Evolutionary conservation across 2,888 invertebrate genomes (phyloP).

Genomic region (Xylota segnis): DNA sequence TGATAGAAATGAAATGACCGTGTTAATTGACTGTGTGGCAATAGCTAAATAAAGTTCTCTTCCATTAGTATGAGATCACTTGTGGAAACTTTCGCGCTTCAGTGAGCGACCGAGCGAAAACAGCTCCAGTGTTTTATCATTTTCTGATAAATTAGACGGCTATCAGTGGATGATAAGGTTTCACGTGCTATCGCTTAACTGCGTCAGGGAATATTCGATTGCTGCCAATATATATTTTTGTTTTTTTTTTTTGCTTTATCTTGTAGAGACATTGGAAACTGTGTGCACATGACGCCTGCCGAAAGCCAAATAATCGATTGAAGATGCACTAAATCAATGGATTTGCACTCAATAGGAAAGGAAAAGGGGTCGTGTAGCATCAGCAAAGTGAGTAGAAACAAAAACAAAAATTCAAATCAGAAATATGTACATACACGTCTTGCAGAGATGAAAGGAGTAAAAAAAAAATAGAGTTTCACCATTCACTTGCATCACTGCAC

Average conservation of each 20-base stretch:
- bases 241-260: constrained; percentile 8
- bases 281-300: constrained; percentile 1
- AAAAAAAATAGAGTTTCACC: constrained; percentile 9
- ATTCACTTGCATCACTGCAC: constrained; percentile 28
- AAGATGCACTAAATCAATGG: neutral
- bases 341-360: neutral
- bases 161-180: constrained; percentile 58
- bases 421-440: neutral
- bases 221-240: neutral
- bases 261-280: neutral
- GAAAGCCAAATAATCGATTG: constrained; percentile 26
- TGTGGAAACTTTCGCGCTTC: constrained; percentile 35
- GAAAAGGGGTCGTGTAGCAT: neutral
- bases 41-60: constrained; percentile 57
- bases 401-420: neutral
- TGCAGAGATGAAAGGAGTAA: neutral
- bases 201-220: constrained; percentile 28
- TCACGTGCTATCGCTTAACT: constrained; percentile 30
- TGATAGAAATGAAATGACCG: constrained; percentile 48
- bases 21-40: constrained; percentile 63
- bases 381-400: neutral
- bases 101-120: neutral
- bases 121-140: constrained; percentile 47
- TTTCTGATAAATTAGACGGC: constrained; percentile 58
- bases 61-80: constrained; percentile 66